A percentile compares a stretch with the other conserved stretches of the same genome.
Evolutionary conservation across 2,113 vertebrate species (phyloP).

Genomic region (Chrysemys picta): DNA sequence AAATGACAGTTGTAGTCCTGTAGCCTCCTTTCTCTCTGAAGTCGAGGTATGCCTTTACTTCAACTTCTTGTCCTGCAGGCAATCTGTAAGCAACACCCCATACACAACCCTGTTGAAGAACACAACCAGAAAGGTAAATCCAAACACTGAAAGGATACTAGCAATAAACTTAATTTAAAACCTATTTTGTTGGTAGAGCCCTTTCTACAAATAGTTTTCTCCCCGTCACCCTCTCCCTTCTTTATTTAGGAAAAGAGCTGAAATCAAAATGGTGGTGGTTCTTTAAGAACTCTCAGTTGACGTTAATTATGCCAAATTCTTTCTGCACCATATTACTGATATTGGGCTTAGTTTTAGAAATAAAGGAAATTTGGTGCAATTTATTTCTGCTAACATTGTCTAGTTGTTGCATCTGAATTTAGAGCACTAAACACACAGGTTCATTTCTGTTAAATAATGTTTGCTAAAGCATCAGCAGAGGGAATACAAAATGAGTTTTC

Average conservation of each 20-base stretch:
- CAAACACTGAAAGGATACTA: not conserved
- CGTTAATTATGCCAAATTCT: not conserved
- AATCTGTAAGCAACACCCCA: conserved; percentile 97
- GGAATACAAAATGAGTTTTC: not conserved
- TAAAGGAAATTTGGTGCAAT: not conserved
- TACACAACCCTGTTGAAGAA: conserved; percentile 87
- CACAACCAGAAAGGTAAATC: conserved; percentile 13
- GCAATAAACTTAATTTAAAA: not conserved
- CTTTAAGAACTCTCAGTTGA: not conserved
- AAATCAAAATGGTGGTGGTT: not conserved
- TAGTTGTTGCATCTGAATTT: not conserved
- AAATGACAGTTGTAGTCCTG: conserved; percentile 86
- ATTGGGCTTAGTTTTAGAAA: not conserved
- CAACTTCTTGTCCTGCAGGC: conserved; percentile 89
- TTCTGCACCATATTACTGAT: not conserved
- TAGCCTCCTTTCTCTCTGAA: conserved; percentile 97
- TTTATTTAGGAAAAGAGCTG: not conserved
- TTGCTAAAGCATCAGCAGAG: not conserved
- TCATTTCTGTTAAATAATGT: not conserved
- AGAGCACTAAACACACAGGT: not conserved
- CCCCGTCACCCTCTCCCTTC: not conserved
- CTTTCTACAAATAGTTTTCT: not conserved
- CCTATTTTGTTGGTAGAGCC: not conserved
- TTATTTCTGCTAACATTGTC: not conserved
- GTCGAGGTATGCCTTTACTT: conserved; percentile 95